Percentiles rank a stretch among this genome's conserved stretches.
These are phyloP conservation scores for Pyrgus malvae DNA, from an alignment of 2,888 invertebrate species.

Conservation along the genomic window DNA sequence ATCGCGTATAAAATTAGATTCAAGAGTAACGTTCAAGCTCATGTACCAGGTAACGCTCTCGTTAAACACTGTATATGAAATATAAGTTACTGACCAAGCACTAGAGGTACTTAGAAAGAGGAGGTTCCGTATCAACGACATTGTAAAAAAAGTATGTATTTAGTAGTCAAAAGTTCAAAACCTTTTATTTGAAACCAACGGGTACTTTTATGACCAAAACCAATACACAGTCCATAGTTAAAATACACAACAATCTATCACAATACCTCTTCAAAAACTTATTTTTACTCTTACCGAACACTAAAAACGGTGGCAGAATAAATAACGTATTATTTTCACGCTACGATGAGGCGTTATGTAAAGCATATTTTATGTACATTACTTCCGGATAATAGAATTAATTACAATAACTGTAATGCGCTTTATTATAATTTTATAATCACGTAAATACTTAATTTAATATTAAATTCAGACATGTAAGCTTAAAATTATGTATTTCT, in stretches of 20 bases:
- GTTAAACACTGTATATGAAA: not conserved
- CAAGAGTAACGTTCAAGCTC: not conserved
- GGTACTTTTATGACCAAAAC: no score
- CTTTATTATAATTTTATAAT: not conserved
- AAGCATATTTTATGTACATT: not conserved
- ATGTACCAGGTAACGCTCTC: not conserved
- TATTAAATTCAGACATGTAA: not conserved
- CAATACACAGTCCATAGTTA: no score
- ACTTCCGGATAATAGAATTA: not conserved
- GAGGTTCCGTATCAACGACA: no score
- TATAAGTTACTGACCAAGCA: not conserved
- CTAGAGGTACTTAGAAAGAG: no score
- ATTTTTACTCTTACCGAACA: no score
- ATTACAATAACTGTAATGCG: not conserved
- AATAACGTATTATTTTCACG: not conserved
- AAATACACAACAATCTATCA: no score
- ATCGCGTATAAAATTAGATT: constrained; percentile 1
- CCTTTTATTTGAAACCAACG: no score
- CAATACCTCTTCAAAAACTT: no score
- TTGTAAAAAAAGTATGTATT: no score
- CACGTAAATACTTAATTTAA: not conserved
- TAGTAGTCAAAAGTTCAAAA: no score
- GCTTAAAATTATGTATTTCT: no score
- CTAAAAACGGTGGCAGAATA: no score
- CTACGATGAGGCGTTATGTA: not conserved